phyloP scores from a whole-genome alignment of 2,888 invertebrate genomes.

The Eupithecia abbreviata region DNA sequence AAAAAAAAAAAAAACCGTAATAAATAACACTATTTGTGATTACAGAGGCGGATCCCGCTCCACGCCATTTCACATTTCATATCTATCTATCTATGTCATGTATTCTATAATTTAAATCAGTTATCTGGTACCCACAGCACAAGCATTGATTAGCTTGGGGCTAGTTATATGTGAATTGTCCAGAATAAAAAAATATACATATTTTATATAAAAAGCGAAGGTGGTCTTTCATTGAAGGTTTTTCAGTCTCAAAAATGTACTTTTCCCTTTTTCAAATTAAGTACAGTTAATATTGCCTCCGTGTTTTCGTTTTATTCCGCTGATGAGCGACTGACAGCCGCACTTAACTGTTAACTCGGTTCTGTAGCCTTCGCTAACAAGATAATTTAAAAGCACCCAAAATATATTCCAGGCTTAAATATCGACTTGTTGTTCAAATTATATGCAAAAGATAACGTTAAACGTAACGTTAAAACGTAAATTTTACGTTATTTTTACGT shows the following conservation, averaged over 20 bases:
- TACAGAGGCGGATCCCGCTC: no score
- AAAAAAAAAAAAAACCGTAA: no score
- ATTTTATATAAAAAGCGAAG: no score
- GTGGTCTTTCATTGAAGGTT: neutral
- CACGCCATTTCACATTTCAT: no score
- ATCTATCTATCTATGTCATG: no score
- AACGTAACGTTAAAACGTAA: no score
- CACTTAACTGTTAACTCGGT: neutral
- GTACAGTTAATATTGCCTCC: neutral
- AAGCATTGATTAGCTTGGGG: no score
- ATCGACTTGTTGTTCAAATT: conserved; percentile 18
- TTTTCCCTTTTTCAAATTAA: neutral
- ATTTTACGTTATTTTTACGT: conserved; percentile 11
- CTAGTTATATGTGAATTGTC: no score
- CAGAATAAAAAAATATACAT: no score
- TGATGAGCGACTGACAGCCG: neutral
- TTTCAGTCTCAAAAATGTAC: neutral
- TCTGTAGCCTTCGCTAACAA: neutral
- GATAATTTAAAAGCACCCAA: conserved; percentile 13
- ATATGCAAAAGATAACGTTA: conserved; percentile 17
- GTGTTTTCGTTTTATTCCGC: neutral
- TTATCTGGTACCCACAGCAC: no score
- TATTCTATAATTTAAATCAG: no score
- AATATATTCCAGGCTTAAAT: conserved; percentile 23
- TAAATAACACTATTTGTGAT: no score